Evolutionary conservation across 2,888 invertebrate species (phyloP), one percentile per base, ranked within the genome.

Genomic region (Pilophorus perplexus): DNA sequence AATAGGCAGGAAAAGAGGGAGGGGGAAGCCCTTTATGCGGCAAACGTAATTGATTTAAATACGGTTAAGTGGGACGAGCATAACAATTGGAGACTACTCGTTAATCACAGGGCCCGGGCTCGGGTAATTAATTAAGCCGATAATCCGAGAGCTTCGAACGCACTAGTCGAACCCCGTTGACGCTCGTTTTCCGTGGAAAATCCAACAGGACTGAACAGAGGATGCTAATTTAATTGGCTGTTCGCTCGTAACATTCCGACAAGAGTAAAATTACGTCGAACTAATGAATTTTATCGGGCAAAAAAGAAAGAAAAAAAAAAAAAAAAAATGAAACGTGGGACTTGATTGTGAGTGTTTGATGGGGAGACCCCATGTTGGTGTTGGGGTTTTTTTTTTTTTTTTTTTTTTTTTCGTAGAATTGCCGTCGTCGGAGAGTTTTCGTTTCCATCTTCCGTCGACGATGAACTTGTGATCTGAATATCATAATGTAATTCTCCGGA

Each of bases 51-150:
- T 62, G 62, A 62, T 62, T 62, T 62, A 62, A 62, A 62, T 62
- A 62, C 46, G 33, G 62, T 62, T 28, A 20, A 48, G 62, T 48
- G 62, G 44, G 12, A 59, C 44, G 59, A 48, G 62, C 33, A 46
- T 37, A 62, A 46, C 62, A 62, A 46, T 48, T 62, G 62, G 62
- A 62, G 46, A 27, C 62, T 62, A 28, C 62, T 48, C 62, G 62
- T 62, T 62, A 62, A 62, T 62, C 62, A 62, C 62, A 46, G 62
- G 62, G 62, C 62, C 62, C n/a, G n/a, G n/a, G 33, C 12, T 14
- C 23, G 52, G 42, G 42, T 59, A 59, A 59, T 59, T 42, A 59
- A 59, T 42, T 59, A 59, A 59, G 59, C 42, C 42, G 59, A 59
- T 59, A 59, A 59, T 59, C 42, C 59, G 59, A 57, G 59, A 59